Evolutionary conservation across 2,797 vertebrate species (phyloP), one percentile per base, ranked within the genome.

Genomic region (Crenuchus spilurus): DNA sequence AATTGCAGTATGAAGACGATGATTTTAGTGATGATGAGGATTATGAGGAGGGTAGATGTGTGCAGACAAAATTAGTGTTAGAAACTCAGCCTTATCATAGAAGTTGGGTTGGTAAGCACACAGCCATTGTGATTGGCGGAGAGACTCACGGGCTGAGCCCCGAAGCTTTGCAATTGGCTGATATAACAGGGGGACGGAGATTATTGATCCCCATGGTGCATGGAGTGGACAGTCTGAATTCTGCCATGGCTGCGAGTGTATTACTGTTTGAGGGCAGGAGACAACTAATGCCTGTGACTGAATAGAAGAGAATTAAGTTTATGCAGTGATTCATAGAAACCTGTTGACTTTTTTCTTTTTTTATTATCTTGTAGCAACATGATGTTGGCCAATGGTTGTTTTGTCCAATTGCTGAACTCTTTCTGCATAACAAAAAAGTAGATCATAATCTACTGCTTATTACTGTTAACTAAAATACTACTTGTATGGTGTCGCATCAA

Each of bases 231-330:
- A 99, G 98, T 84, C 73, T 99, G 71, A 99, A 99, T 75, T 94
- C 96, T 0, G 96, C 96, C 22, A 93, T 97, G 84, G 97, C 98
- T 0, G 93, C 96, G 2, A 95, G 91, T 74, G 90, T 99, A 13
- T 80, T 99, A 65, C 82, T 99, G 0, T 98, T 99, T 18, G 97
- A 99, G 83, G 96, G 94, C 60, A 94, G 89, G 81, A 93, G 93
- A 69, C 98, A 99, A 72, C 85, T 93, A n/a, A 46, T 24, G 24
- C 33, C 52, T 41, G 41, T 18, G 35, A 65, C 57, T 44, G 30
- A 55, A 49, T 11, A n/a, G 24, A 70, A 51, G 55, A 69, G 39
- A 20, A 44, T 14, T 13, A 46, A 8, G 49, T 35, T 13, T n/a
- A n/a, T n/a, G n/a, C n/a, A n/a, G n/a, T n/a, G n/a, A n/a, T n/a